phyloP scores from a whole-genome alignment of 2,888 invertebrate species.

The Parascotia fuliginaria region DNA sequence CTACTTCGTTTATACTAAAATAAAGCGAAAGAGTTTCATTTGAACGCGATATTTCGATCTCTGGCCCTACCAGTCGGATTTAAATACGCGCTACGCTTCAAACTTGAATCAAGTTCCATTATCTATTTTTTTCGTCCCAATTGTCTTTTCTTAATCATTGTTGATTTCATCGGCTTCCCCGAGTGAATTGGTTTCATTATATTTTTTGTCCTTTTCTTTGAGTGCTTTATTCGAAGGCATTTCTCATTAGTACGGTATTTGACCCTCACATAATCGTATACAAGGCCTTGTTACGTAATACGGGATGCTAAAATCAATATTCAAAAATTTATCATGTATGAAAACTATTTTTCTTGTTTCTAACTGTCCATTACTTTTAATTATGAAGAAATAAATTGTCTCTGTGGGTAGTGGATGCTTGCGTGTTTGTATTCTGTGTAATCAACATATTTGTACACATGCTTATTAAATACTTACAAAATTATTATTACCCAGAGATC shows the following conservation, averaged over 20 bases:
- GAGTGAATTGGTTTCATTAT: constrained; percentile 1
- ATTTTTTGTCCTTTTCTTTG: constrained; percentile 5
- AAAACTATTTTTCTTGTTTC: not conserved
- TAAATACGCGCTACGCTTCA: not conserved
- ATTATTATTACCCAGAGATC: no score
- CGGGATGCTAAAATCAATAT: constrained; percentile 38
- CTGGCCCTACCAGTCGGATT: no score
- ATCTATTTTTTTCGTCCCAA: not conserved
- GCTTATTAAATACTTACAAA: no score
- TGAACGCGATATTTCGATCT: no score
- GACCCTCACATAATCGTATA: constrained; percentile 23
- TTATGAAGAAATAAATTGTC: no score
- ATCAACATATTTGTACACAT: no score
- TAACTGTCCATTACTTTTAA: not conserved
- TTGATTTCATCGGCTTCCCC: not conserved
- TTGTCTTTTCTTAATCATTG: constrained; percentile 1
- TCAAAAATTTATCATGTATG: no score
- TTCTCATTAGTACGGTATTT: constrained; percentile 22
- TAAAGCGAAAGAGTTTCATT: no score
- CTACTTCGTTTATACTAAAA: no score
- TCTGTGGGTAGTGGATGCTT: no score
- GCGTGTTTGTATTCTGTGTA: no score
- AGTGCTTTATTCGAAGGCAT: constrained; percentile 18
- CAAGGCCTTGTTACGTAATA: constrained; percentile 35
- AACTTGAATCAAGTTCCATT: not conserved